Percentiles rank a stretch among this genome's conserved stretches.
phyloP scores from a whole-genome alignment of 2,888 invertebrate species.

The Andrena haemorrhoa region DNA sequence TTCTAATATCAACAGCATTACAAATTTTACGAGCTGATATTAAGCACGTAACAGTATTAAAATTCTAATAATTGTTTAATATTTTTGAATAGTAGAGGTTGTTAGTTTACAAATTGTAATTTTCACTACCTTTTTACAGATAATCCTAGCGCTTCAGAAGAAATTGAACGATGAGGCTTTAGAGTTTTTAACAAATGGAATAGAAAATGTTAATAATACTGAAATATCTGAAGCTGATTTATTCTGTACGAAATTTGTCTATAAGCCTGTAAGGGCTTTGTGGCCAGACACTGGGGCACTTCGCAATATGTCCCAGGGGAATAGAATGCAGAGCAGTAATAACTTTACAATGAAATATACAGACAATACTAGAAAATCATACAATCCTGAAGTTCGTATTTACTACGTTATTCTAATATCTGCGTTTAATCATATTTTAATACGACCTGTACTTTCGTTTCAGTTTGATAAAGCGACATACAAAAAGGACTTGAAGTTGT shows the following conservation, averaged over 20 bases:
- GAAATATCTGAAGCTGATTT: conserved; percentile 56
- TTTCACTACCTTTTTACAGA: conserved; percentile 37
- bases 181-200: conserved; percentile 67
- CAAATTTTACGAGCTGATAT: not conserved
- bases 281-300: conserved; percentile 79
- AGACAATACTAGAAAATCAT: conserved; percentile 43
- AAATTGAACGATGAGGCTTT: conserved; percentile 73
- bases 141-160: conserved; percentile 42
- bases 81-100: not conserved
- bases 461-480: conserved; percentile 88
- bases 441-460: conserved; percentile 66
- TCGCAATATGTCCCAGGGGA: conserved; percentile 74
- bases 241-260: conserved; percentile 77
- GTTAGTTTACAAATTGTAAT: conserved; percentile 17
- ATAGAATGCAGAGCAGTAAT: conserved; percentile 65
- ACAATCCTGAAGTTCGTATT: conserved; percentile 68
- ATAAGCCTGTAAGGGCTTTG: conserved; percentile 67
- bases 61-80: not conserved
- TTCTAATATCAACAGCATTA: not conserved
- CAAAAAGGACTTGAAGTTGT: conserved; percentile 86
- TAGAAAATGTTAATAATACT: not conserved
- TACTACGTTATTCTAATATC: not conserved
- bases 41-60: not conserved
- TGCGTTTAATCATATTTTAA: conserved; percentile 14
- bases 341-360: conserved; percentile 79